Percentiles rank a stretch among this genome's conserved stretches.
Conservation (phyloP, 1,140 invertebrate species). For the Pectinophora gossypiella region DNA sequence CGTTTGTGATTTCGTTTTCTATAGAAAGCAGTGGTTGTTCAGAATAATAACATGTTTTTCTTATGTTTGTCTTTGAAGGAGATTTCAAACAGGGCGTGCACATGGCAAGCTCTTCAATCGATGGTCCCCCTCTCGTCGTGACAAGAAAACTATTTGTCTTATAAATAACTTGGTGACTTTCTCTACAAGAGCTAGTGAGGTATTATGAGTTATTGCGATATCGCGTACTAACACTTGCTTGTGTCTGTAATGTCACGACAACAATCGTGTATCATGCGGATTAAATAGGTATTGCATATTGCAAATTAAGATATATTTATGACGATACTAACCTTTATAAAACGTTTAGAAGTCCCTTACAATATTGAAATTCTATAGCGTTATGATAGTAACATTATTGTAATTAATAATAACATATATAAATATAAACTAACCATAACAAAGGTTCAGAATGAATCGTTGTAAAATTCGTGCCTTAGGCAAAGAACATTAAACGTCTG, state of each 20-base stretch:
- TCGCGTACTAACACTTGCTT: constrained; percentile 25
- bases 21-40: not conserved
- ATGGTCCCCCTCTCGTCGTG: constrained; percentile 34
- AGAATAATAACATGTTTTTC: constrained; percentile 55
- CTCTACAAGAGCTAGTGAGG: constrained; percentile 16
- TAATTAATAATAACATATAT: not conserved
- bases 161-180: constrained; percentile 51
- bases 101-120: constrained; percentile 37
- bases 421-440: too few relatives aligned
- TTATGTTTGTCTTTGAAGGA: constrained; percentile 59
- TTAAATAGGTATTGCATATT: too few relatives aligned
- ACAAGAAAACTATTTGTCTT: constrained; percentile 58
- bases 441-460: constrained; percentile 30
- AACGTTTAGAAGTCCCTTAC: too few relatives aligned
- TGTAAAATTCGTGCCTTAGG: constrained; percentile 34
- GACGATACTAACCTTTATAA: too few relatives aligned
- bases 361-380: too few relatives aligned
- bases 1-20: not conserved
- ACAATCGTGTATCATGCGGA: constrained; percentile 25
- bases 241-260: constrained; percentile 23
- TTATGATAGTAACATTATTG: not conserved
- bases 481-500: constrained; percentile 20
- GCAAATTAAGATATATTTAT: too few relatives aligned
- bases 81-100: constrained; percentile 54
- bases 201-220: constrained; percentile 38